These are phyloP conservation scores for Junco hyemalis DNA, from an alignment of 2,113 vertebrate species.

Conservation along the genomic window DNA sequence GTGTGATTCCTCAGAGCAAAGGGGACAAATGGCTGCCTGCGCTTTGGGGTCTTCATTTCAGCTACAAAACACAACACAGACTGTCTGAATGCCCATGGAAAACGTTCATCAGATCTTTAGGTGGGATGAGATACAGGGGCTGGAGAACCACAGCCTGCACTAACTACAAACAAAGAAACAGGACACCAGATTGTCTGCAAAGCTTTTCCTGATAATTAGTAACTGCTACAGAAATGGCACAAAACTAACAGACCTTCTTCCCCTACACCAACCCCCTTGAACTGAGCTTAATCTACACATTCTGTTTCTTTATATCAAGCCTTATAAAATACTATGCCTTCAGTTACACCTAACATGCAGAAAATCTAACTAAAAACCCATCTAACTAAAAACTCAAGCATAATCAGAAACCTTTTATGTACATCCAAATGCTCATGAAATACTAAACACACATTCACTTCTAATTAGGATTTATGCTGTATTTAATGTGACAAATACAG, in stretches of 20 bases:
- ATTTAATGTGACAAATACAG: background rate
- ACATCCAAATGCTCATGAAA: background rate
- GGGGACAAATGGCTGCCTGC: constrained; percentile 91
- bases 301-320: background rate
- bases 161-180: background rate
- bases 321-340: background rate
- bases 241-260: background rate
- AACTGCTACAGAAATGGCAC: background rate
- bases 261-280: background rate
- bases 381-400: background rate
- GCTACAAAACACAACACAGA: constrained; percentile 37
- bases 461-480: background rate
- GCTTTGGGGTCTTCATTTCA: constrained; percentile 87
- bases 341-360: background rate
- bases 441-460: background rate
- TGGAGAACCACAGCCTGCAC: background rate
- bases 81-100: background rate
- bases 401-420: background rate
- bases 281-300: background rate
- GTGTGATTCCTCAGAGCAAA: constrained; percentile 94
- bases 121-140: background rate
- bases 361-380: background rate
- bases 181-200: background rate
- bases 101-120: background rate
- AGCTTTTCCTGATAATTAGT: background rate